Percentiles rank a stretch among this genome's conserved stretches.
Conservation (phyloP, 2,797 vertebrate species). For the Oreochromis grahami region DNA sequence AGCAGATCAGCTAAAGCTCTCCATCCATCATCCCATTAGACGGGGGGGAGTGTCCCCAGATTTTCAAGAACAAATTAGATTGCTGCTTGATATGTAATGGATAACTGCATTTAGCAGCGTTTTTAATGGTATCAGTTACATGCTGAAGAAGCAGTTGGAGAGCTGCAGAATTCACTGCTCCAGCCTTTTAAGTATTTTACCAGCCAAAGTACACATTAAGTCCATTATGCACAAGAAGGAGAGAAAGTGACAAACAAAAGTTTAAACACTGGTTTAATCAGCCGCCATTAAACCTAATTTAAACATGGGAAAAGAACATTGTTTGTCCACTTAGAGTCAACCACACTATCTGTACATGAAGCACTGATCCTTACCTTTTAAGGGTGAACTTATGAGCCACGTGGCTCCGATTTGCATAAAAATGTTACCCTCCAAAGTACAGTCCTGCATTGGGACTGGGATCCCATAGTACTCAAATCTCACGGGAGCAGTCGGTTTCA, state of each 20-base stretch:
- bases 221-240: not conserved
- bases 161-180: not conserved
- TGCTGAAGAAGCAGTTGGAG: not conserved
- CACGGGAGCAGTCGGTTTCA: not conserved
- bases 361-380: not conserved
- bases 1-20: not conserved
- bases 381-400: not conserved
- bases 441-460: not conserved
- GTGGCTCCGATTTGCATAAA: not conserved
- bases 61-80: constrained; percentile 40
- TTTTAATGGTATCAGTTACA: constrained; percentile 19
- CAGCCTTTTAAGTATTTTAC: not conserved
- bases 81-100: constrained; percentile 25
- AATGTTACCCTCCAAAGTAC: not conserved
- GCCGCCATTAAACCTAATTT: not conserved
- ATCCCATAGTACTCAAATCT: not conserved
- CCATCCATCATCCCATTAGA: constrained; percentile 34
- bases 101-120: constrained; percentile 17
- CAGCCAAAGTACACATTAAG: not conserved
- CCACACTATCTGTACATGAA: not conserved
- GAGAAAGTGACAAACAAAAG: not conserved
- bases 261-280: not conserved
- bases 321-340: not conserved
- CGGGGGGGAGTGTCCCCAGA: not conserved
- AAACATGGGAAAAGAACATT: not conserved